Evolutionary conservation across 2,888 invertebrate species (phyloP).

Genomic region (Plagiodera versicolora): DNA sequence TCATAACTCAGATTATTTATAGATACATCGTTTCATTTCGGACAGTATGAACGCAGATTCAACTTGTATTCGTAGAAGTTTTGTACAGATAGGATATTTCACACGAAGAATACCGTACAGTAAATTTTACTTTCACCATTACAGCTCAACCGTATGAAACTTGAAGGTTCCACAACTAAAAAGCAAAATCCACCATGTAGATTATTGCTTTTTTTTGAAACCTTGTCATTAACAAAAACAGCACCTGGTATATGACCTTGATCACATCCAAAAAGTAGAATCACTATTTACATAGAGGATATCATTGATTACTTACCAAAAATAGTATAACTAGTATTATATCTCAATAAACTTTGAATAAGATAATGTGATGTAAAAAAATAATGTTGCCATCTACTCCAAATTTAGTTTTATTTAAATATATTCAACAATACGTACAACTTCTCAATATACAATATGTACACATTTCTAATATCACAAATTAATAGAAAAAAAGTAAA

Average conservation of each 20-base stretch:
- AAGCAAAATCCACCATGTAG: no score
- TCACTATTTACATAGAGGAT: background rate
- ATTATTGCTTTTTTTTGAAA: background rate
- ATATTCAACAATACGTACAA: slow-evolving; percentile 23
- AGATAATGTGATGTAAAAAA: slow-evolving; percentile 35
- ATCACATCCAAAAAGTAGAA: background rate
- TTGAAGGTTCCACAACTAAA: no score
- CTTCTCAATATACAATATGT: slow-evolving; percentile 28
- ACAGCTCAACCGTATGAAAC: background rate
- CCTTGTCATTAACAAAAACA: background rate
- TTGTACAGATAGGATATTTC: background rate
- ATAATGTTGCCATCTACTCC: slow-evolving; percentile 24
- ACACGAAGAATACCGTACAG: background rate
- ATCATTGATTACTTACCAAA: background rate
- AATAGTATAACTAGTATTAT: slow-evolving; percentile 10
- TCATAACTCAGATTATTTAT: no score
- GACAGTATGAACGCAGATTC: no score
- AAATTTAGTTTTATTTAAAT: slow-evolving; percentile 25
- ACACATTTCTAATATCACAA: slow-evolving; percentile 32
- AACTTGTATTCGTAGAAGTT: background rate
- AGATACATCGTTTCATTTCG: no score
- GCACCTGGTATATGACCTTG: background rate
- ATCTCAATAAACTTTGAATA: slow-evolving; percentile 25
- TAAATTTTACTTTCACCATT: background rate
- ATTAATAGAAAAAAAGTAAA: slow-evolving; percentile 25